Evolutionary conservation across 2,797 vertebrate genomes (phyloP).

Genomic region (Oreochromis mossambicus): DNA sequence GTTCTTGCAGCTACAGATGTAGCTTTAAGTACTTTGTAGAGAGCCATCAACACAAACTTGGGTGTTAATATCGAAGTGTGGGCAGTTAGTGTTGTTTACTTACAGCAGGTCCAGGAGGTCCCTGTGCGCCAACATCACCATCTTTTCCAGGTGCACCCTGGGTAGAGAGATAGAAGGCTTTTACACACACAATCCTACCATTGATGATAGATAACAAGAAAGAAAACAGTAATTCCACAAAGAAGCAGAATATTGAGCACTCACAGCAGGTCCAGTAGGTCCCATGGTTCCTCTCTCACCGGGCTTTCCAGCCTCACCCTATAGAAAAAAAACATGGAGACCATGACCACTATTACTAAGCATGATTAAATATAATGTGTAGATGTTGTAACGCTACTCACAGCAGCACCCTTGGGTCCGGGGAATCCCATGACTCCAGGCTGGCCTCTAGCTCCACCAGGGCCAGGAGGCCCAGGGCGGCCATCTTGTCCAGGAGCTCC

Average conservation of each 20-base stretch:
- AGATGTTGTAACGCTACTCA: slow-evolving; percentile 64
- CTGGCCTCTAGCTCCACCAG: slow-evolving; percentile 88
- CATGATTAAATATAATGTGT: background rate
- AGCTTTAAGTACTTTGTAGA: background rate
- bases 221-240: background rate
- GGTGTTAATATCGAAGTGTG: background rate
- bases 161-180: slow-evolving; percentile 3
- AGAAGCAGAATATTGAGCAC: slow-evolving; percentile 21
- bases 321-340: background rate
- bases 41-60: background rate
- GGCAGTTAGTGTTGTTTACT: slow-evolving; percentile 52
- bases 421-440: slow-evolving; percentile 99
- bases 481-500: slow-evolving; percentile 93
- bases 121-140: slow-evolving; percentile 89
- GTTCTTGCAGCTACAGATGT: background rate
- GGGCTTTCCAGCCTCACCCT: slow-evolving; percentile 92
- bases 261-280: slow-evolving; percentile 82
- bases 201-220: background rate
- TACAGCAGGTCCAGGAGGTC: slow-evolving; percentile 87
- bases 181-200: background rate
- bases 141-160: slow-evolving; percentile 92
- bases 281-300: slow-evolving; percentile 88
- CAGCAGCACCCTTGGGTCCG: slow-evolving; percentile 93
- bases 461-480: slow-evolving; percentile 85
- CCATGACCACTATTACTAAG: background rate